Conservation (phyloP, 2,888 invertebrate species). For the Chouioia cunea region DNA sequence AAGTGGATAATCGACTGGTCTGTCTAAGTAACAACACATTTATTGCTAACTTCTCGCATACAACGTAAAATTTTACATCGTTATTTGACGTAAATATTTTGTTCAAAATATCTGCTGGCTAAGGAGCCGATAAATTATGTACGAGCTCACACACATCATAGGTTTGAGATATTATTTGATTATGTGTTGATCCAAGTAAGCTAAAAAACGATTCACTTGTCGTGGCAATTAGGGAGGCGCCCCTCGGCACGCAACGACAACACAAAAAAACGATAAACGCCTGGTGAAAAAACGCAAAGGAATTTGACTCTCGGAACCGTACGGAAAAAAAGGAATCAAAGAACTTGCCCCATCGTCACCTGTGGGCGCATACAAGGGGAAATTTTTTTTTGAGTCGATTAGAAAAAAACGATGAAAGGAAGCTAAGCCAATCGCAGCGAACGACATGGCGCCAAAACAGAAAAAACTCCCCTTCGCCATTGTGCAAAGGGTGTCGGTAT, state of each 20-base stretch:
- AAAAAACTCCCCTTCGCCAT: constrained; percentile 34
- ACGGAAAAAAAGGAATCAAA: constrained; percentile 1
- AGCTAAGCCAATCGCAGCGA: constrained; percentile 13
- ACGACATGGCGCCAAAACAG: constrained; percentile 10
- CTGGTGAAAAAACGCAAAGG: background rate
- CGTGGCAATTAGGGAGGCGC: background rate
- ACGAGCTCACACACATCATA: too few species aligned
- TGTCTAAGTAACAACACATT: too few species aligned
- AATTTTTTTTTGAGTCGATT: constrained; percentile 40
- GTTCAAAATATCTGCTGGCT: too few species aligned
- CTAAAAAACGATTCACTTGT: constrained; percentile 4
- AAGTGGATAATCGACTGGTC: too few species aligned
- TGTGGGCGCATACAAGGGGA: constrained; percentile 21
- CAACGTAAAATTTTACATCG: too few species aligned
- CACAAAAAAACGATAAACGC: constrained; percentile 8
- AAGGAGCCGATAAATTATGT: too few species aligned
- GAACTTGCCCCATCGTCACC: constrained; percentile 15
- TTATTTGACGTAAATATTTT: too few species aligned
- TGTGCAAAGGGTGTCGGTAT: constrained; percentile 35
- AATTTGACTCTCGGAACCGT: background rate
- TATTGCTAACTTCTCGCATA: too few species aligned
- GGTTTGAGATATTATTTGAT: too few species aligned
- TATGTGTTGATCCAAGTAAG: too few species aligned
- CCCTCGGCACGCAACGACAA: background rate
- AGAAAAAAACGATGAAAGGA: constrained; percentile 14